A percentile compares a stretch with the other conserved stretches of the same genome.
These are phyloP conservation scores for Microtus oregoni DNA, from an alignment of 2,113 vertebrate genomes.

Conservation along the genomic window DNA sequence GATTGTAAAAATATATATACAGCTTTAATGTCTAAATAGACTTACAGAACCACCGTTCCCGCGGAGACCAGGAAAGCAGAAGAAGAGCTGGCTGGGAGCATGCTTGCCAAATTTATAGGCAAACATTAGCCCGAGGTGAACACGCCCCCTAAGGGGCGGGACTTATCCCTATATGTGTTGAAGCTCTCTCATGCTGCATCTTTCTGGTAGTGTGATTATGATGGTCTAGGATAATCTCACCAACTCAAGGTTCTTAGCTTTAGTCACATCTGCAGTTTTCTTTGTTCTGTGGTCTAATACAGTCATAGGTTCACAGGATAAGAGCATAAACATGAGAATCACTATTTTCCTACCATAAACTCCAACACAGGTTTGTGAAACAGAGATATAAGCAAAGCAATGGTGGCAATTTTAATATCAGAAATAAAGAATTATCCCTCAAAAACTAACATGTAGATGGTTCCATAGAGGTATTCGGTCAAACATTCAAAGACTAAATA, in stretches of 20 bases:
- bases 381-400: neutral
- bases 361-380: neutral
- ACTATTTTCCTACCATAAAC: neutral
- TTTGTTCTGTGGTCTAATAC: neutral
- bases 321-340: neutral
- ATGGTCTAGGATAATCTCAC: neutral
- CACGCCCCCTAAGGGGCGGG: no score
- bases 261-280: neutral
- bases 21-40: no score
- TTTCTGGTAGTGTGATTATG: neutral
- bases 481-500: slow-evolving; percentile 8
- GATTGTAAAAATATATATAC: no score
- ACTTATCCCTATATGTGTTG: no score
- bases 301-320: neutral
- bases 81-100: no score
- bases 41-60: no score
- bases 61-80: no score
- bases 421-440: neutral
- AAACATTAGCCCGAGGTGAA: no score
- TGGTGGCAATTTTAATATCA: neutral
- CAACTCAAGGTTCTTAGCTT: neutral
- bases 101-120: no score
- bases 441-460: neutral
- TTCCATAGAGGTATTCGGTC: neutral
- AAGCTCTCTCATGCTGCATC: neutral